Evolutionary conservation across 2,888 invertebrate species (phyloP).

Genomic region (Bruchidius siliquastri): DNA sequence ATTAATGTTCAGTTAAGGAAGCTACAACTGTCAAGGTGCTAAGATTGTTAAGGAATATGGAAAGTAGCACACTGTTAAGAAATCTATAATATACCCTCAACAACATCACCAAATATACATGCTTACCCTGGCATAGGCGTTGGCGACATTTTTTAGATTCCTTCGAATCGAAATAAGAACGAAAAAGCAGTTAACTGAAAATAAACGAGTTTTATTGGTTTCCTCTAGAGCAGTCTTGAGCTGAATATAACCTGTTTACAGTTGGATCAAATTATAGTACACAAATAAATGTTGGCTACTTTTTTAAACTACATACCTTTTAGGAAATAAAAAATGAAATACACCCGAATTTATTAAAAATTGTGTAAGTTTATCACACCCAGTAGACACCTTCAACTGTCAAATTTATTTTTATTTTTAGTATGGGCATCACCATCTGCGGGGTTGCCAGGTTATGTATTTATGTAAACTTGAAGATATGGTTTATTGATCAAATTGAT

Average conservation of each 20-base stretch:
- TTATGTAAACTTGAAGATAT: no score
- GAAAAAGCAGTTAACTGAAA: conserved; percentile 27
- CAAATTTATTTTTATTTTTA: neutral
- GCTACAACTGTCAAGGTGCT: neutral
- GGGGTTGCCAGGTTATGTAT: neutral
- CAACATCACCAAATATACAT: conserved; percentile 16
- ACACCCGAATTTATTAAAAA: neutral
- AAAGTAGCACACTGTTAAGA: neutral
- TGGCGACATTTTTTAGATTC: conserved; percentile 44
- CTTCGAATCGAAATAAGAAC: conserved; percentile 25
- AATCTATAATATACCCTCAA: neutral
- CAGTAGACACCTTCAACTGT: neutral
- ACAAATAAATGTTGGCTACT: neutral
- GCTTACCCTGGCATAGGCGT: conserved; percentile 49
- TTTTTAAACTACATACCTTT: neutral
- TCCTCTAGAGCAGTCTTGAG: neutral
- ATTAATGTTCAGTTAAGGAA: neutral
- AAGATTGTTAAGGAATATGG: neutral
- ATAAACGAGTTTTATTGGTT: conserved; percentile 3
- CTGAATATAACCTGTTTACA: neutral
- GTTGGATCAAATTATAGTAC: neutral
- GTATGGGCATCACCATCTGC: neutral
- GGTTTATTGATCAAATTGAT: no score
- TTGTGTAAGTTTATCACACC: neutral
- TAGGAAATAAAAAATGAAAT: neutral